phyloP scores from a whole-genome alignment of 2,888 invertebrate genomes.

The Folsomia manolachei region DNA sequence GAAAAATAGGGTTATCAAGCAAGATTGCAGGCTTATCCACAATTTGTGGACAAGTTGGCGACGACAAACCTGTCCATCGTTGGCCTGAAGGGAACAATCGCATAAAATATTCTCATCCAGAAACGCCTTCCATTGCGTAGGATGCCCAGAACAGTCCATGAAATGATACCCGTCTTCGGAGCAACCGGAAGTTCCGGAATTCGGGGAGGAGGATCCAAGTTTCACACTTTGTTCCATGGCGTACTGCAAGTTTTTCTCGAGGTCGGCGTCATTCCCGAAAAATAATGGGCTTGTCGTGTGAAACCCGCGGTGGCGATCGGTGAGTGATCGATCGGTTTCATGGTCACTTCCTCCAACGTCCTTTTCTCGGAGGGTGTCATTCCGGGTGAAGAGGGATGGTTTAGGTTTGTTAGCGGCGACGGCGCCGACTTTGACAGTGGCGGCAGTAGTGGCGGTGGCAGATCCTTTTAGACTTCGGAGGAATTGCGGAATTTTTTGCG shows the following conservation, averaged over 20 bases:
- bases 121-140: slow-evolving; percentile 24
- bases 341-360: neutral
- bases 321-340: neutral
- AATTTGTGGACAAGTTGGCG: no score
- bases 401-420: no score
- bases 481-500: no score
- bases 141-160: neutral
- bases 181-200: neutral
- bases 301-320: no score
- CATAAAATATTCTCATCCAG: slow-evolving; percentile 54
- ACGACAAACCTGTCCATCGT: slow-evolving; percentile 59
- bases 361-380: no score
- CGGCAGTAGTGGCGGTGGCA: no score
- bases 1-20: slow-evolving; percentile 48
- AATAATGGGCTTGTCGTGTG: neutral
- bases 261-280: neutral
- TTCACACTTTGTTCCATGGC: neutral
- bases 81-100: slow-evolving; percentile 67
- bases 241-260: neutral
- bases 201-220: neutral
- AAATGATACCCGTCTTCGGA: neutral
- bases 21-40: neutral
- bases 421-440: no score
- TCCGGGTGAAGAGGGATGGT: no score
- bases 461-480: no score